These are phyloP conservation scores for Corythoichthys intestinalis DNA, from an alignment of 2,113 vertebrate species.

Conservation along the genomic window DNA sequence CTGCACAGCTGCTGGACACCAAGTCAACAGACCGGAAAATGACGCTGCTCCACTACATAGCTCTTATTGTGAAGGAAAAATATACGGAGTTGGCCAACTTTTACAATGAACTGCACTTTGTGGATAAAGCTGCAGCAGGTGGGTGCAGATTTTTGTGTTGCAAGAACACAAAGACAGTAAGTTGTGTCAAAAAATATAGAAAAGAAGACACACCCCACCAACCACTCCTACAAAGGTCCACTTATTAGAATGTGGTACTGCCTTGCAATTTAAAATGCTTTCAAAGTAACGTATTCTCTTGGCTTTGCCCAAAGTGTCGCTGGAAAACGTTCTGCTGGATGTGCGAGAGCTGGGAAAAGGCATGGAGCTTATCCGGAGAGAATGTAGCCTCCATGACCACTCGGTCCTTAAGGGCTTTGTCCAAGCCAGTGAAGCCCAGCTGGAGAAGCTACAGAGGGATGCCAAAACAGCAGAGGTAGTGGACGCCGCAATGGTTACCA, in stretches of 20 bases:
- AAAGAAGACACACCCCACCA: background rate
- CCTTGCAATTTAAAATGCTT: background rate
- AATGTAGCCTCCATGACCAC: conserved; percentile 87
- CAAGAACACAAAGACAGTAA: background rate
- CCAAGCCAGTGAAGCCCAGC: conserved; percentile 77
- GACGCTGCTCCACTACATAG: conserved; percentile 93
- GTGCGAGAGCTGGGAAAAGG: conserved; percentile 92
- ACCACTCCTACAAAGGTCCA: background rate
- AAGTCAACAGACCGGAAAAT: conserved; percentile 96
- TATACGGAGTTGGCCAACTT: conserved; percentile 88
- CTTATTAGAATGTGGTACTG: background rate
- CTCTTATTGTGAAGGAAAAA: conserved; percentile 90
- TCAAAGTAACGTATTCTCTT: background rate
- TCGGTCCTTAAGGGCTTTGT: conserved; percentile 85
- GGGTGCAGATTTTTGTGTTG: conserved; percentile 15
- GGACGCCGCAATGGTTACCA: background rate
- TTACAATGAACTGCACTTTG: conserved; percentile 91
- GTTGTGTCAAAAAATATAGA: background rate
- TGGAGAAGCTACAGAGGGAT: conserved; percentile 90
- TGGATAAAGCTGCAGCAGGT: conserved; percentile 96
- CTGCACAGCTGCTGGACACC: conserved; percentile 88
- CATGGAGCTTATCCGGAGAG: conserved; percentile 90
- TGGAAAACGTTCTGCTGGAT: conserved; percentile 93
- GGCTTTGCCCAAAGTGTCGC: conserved; percentile 76
- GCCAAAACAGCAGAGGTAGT: conserved; percentile 86